Conservation (phyloP, 1,140 invertebrate genomes). For the Planococcus citri region DNA sequence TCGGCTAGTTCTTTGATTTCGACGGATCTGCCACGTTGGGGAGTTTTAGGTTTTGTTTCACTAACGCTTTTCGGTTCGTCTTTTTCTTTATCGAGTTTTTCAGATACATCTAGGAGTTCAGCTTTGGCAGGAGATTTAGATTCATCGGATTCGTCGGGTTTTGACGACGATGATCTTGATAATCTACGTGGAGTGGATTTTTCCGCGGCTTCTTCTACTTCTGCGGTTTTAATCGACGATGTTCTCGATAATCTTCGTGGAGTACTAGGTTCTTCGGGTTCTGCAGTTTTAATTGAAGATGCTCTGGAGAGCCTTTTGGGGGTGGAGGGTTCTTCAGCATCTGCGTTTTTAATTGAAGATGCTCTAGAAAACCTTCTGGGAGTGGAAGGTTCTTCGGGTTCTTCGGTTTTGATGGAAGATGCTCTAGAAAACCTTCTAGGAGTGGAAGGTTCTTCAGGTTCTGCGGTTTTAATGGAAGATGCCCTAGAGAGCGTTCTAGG, state of each 20-base stretch:
- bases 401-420: not conserved
- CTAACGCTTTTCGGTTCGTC: not conserved
- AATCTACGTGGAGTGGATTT: not conserved
- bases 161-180: not conserved
- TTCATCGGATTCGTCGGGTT: slow-evolving; percentile 31
- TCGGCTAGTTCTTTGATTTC: not conserved
- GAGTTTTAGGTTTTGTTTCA: not conserved
- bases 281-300: not conserved
- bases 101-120: not conserved
- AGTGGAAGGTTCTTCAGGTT: not conserved
- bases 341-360: not conserved
- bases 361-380: no score
- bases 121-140: not conserved
- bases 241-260: no score
- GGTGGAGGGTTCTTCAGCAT: not conserved
- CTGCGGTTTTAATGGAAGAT: no score
- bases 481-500: no score
- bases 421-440: no score
- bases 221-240: not conserved
- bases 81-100: not conserved
- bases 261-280: not conserved
- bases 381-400: not conserved
- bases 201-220: not conserved
- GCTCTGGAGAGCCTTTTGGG: no score
- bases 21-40: not conserved